phyloP scores from a whole-genome alignment of 2,797 vertebrate genomes.

The Mormyrops attenuatus region DNA sequence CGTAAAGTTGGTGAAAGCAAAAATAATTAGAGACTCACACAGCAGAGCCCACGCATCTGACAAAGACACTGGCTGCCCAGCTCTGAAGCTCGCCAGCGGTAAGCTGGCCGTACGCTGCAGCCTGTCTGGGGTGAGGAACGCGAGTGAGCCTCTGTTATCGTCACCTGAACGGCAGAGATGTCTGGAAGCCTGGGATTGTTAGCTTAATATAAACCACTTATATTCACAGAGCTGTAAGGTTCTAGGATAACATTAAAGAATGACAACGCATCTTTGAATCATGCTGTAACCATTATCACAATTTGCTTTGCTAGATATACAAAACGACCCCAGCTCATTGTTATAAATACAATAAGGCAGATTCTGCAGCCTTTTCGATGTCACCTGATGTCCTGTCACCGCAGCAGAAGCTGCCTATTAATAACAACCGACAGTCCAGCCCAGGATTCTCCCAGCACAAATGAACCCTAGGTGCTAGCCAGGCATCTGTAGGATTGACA shows the following conservation, averaged over 20 bases:
- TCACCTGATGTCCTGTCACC: background rate
- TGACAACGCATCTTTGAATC: background rate
- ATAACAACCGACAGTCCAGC: background rate
- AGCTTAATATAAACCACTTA: background rate
- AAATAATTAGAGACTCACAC: background rate
- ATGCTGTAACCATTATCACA: background rate
- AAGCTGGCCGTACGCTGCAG: background rate
- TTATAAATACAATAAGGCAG: background rate
- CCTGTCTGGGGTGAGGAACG: background rate
- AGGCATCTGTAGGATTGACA: background rate
- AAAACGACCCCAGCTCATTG: background rate
- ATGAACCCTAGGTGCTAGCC: background rate
- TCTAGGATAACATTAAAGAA: background rate
- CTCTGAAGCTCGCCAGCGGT: background rate
- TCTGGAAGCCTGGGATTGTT: background rate
- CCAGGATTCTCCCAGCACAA: background rate
- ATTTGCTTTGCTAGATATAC: background rate
- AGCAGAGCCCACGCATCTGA: background rate
- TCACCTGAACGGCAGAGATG: background rate
- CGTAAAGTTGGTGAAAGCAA: background rate
- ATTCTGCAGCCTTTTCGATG: background rate
- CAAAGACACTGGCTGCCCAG: background rate
- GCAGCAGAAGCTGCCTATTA: background rate
- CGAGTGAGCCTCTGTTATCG: background rate
- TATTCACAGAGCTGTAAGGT: background rate